These are phyloP conservation scores for Megaceryle maxima DNA, from an alignment of 2,113 vertebrate genomes.

Conservation along the genomic window DNA sequence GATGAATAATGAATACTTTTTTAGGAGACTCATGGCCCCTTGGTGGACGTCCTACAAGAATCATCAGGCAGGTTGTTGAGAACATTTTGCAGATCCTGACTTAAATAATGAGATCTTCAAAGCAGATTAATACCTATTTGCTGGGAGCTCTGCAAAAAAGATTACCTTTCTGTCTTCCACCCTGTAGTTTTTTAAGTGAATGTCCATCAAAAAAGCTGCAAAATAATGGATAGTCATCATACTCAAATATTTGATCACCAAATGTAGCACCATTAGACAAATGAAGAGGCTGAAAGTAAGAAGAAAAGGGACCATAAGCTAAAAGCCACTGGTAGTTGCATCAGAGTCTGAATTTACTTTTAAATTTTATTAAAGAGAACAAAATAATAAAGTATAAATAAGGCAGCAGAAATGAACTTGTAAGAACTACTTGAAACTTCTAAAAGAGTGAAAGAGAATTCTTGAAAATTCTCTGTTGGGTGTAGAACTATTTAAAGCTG, in stretches of 20 bases:
- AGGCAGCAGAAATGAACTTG: not conserved
- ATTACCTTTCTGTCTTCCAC: not conserved
- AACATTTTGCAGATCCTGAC: not conserved
- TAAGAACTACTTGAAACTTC: not conserved
- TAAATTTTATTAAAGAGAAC: not conserved
- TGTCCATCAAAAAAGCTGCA: not conserved
- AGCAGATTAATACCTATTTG: conserved; percentile 27
- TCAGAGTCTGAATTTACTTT: not conserved
- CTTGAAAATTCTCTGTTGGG: not conserved
- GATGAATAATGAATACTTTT: not conserved
- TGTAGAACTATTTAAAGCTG: not conserved
- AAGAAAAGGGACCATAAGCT: not conserved
- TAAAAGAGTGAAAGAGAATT: not conserved
- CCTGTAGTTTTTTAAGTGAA: not conserved
- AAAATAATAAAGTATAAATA: conserved; percentile 11
- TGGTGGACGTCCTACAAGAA: not conserved
- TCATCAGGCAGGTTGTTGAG: not conserved
- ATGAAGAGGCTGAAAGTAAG: not conserved
- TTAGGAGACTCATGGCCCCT: not conserved
- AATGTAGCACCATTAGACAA: not conserved
- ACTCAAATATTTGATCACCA: not conserved
- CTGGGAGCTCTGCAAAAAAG: not conserved
- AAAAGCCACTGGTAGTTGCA: not conserved
- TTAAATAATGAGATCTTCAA: conserved; percentile 37
- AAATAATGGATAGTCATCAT: not conserved